These are phyloP conservation scores for Emydocephalus ijimae DNA, from an alignment of 2,113 vertebrate genomes.

Conservation along the genomic window DNA sequence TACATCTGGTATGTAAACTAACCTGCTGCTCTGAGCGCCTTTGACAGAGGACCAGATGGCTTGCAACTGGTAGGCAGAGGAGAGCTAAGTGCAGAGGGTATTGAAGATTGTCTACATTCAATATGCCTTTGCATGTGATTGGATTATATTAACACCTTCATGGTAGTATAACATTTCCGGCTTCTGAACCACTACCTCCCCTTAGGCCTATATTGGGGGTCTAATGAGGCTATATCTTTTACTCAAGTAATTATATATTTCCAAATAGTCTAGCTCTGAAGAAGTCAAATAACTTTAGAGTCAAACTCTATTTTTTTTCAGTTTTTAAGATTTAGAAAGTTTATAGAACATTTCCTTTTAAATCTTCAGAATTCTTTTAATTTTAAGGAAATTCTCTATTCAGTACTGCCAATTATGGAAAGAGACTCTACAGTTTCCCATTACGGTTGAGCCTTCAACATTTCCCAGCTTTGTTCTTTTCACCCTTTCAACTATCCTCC, in stretches of 20 bases:
- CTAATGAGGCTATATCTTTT: constrained; percentile 4
- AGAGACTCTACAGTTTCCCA: background rate
- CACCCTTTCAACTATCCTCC: constrained; percentile 38
- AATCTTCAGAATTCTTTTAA: background rate
- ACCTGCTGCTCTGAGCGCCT: constrained; percentile 51
- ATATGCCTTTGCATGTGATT: constrained; percentile 34
- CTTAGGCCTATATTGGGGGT: constrained; percentile 8
- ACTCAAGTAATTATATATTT: constrained; percentile 14
- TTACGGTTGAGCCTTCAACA: constrained; percentile 12
- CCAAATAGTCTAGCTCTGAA: constrained; percentile 4
- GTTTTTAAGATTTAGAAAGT: constrained; percentile 16
- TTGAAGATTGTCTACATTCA: constrained; percentile 43
- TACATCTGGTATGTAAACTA: constrained; percentile 53
- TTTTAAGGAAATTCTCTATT: background rate
- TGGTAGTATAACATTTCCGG: background rate
- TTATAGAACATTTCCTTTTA: constrained; percentile 10
- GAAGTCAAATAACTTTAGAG: background rate
- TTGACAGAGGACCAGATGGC: constrained; percentile 48
- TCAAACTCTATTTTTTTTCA: background rate
- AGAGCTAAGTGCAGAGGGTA: constrained; percentile 40
- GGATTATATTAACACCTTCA: constrained; percentile 36
- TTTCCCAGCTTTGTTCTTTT: constrained; percentile 45
- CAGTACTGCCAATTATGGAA: constrained; percentile 7
- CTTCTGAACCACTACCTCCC: background rate
- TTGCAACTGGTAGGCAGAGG: constrained; percentile 31